Evolutionary conservation across 2,888 invertebrate genomes (phyloP), one percentile per base, ranked within the genome.

Genomic region (Teinopalpus imperialis): DNA sequence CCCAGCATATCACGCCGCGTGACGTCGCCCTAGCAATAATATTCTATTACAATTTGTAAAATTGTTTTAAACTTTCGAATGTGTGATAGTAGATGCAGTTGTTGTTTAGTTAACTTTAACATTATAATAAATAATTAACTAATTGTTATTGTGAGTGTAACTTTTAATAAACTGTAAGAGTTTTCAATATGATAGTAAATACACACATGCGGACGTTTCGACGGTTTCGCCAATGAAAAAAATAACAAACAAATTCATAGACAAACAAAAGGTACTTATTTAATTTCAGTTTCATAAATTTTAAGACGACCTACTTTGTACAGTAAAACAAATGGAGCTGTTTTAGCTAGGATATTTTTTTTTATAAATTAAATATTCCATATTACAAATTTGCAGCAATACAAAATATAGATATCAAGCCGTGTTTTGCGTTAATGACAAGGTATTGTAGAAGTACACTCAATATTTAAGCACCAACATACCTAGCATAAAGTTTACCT

Each of bases 81-180:
- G 89, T 89, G 89, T 89, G 89, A 89, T 89, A 88, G 88, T 89
- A 89, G 89, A 81, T 81, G 88, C 87, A 86, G 88, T 89, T 88
- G 89, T 89, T 89, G 88, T 89, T 89, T 89, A 88, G 85, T 88
- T 87, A 87, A 83, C 75, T 82, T 83, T 81, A 70, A 69, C 60
- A 66, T 66, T 56, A 75, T 78, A 71, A 45, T 53, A 77, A 72
- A 73, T 77, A 76, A 63, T 64, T 62, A 71, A 82, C 83, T 69
- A 85, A 86, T 83, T 82, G 87, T 88, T 89, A 87, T 85, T 73
- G 86, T 86, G 87, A 75, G 76, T 85, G 86, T 88, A 87, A 85
- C 80, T 76, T 86, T 83, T 81, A 78, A 78, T 77, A 74, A 81
- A 72, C 74, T 68, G 68, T 82, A 79, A 81, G 80, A 76, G 63